phyloP scores from a whole-genome alignment of 2,113 vertebrate species.

The Pteruthius melanotis region DNA sequence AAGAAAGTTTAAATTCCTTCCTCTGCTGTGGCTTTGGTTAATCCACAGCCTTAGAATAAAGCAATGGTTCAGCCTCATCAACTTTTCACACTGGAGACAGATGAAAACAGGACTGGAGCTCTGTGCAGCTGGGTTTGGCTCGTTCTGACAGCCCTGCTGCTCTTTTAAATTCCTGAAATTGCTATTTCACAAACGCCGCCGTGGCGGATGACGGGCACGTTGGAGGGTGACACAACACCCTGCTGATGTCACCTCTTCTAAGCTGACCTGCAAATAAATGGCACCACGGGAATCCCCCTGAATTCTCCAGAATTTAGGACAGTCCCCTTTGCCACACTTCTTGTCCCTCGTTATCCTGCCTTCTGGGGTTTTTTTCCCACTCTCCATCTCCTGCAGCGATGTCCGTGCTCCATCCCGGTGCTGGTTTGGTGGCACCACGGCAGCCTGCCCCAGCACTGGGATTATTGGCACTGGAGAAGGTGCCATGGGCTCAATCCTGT shows the following conservation, averaged over 20 bases:
- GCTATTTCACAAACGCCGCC: constrained; percentile 10
- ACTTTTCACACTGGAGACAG: not conserved
- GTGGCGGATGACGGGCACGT: not conserved
- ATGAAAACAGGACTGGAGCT: not conserved
- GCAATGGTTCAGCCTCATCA: not conserved
- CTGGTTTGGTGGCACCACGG: not conserved
- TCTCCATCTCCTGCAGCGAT: not conserved
- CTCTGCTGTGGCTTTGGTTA: not conserved
- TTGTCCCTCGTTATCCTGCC: not conserved
- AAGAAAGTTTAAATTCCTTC: not conserved
- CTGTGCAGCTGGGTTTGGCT: not conserved
- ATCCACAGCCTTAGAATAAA: not conserved
- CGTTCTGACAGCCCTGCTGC: not conserved
- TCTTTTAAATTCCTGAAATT: not conserved
- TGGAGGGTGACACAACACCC: not conserved
- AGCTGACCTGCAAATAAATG: not conserved
- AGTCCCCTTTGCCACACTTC: not conserved
- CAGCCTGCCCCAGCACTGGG: not conserved
- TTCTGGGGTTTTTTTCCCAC: not conserved
- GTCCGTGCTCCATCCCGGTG: not conserved
- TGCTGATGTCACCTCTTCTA: not conserved
- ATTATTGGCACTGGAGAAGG: rapidly evolving
- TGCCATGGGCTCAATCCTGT: not conserved
- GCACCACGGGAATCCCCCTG: constrained; percentile 27
- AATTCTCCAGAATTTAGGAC: not conserved